Evolutionary conservation across 2,113 vertebrate genomes (phyloP).

Genomic region (Bubo bubo): DNA sequence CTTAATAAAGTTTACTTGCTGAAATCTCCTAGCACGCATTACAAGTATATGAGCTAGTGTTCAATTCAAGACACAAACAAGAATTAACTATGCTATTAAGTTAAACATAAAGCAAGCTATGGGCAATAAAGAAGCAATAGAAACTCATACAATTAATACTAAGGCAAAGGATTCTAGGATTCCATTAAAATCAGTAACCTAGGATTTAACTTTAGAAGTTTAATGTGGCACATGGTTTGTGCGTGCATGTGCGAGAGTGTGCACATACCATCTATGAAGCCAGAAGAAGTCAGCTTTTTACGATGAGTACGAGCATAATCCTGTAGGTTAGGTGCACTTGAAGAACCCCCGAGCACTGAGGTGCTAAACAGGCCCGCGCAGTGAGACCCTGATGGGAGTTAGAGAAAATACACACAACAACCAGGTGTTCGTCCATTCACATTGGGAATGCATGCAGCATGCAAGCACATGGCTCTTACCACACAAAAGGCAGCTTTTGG

Average conservation of each 20-base stretch:
- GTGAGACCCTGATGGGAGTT: conserved; percentile 94
- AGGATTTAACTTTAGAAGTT: conserved; percentile 57
- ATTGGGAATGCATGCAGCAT: conserved; percentile 89
- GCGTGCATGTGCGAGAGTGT: conserved; percentile 83
- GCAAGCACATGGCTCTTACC: conserved; percentile 85
- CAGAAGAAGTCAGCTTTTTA: conserved; percentile 95
- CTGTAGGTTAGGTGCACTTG: conserved; percentile 95
- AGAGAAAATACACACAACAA: conserved; percentile 93
- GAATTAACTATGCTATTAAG: conserved; percentile 12
- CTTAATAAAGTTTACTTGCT: background rate
- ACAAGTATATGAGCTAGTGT: background rate
- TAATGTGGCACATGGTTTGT: conserved; percentile 66
- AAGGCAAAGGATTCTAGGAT: conserved; percentile 63
- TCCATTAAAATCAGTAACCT: conserved; percentile 54
- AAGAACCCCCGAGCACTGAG: conserved; percentile 92
- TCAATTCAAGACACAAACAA: conserved; percentile 10
- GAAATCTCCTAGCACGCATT: background rate
- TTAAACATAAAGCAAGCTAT: background rate
- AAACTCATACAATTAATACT: conserved; percentile 29
- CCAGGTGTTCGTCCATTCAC: conserved; percentile 85
- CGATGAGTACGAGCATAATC: conserved; percentile 94
- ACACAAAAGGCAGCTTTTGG: conserved; percentile 78
- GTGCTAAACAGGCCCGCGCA: conserved; percentile 93
- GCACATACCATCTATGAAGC: conserved; percentile 96
- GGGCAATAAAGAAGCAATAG: background rate